Percentiles rank a stretch among this genome's conserved stretches.
These are phyloP conservation scores for Xestia c-nigrum DNA, from an alignment of 2,888 invertebrate species.

Conservation along the genomic window DNA sequence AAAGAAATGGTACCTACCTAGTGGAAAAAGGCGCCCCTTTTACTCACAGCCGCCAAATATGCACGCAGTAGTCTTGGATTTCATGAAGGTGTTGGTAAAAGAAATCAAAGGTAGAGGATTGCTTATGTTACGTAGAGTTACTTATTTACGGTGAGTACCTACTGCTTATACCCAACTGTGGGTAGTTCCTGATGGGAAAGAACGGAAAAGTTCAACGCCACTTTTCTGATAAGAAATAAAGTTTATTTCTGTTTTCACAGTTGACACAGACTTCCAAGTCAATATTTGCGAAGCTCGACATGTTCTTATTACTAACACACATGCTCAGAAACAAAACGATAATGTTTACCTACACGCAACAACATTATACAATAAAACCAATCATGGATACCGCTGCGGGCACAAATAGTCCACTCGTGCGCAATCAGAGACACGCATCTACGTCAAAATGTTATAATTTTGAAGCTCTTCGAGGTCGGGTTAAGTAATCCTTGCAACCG, in stretches of 20 bases:
- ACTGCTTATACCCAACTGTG: not conserved
- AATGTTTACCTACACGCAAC: slow-evolving; percentile 43
- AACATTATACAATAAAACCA: slow-evolving; percentile 34
- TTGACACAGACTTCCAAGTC: not conserved
- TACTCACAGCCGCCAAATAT: not conserved
- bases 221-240: slow-evolving; percentile 11
- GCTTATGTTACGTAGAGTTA: not conserved
- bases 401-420: slow-evolving; percentile 42
- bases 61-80: not conserved
- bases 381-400: slow-evolving; percentile 37
- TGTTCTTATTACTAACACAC: not conserved
- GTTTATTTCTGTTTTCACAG: not conserved
- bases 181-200: not conserved
- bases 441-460: slow-evolving; percentile 56
- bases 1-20: not conserved
- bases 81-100: not conserved
- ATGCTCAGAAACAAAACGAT: slow-evolving; percentile 17
- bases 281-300: slow-evolving; percentile 2
- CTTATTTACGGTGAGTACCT: not conserved
- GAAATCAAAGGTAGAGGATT: not conserved
- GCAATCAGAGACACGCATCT: slow-evolving; percentile 62
- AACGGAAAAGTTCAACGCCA: not conserved
- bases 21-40: not conserved
- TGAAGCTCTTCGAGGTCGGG: slow-evolving; percentile 76
- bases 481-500: slow-evolving; percentile 83